Conservation (phyloP, 2,888 invertebrate genomes). For the Lasioglossum calceatum region DNA sequence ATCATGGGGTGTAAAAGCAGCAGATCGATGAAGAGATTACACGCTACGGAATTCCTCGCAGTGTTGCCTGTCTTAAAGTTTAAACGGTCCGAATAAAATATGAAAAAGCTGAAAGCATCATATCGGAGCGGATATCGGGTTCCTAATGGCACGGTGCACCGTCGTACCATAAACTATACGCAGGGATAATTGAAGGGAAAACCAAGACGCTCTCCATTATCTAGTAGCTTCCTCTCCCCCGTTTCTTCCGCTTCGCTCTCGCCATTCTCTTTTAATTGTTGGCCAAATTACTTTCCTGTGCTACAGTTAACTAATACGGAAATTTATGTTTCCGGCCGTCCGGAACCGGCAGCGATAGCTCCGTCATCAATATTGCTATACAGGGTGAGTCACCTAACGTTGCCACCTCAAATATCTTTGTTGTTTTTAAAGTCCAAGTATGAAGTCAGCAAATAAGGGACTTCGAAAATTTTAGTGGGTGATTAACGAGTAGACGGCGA, state of each 20-base stretch:
- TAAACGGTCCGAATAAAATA: conserved; percentile 43
- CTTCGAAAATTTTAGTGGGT: too few relatives aligned
- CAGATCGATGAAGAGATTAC: conserved; percentile 19
- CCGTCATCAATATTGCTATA: not conserved
- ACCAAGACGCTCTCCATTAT: conserved; percentile 69
- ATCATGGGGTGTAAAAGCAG: not conserved
- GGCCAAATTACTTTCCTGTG: conserved; percentile 74
- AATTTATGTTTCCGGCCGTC: conserved; percentile 73
- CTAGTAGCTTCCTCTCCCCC: conserved; percentile 61
- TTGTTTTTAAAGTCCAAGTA: too few relatives aligned
- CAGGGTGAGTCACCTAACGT: too few relatives aligned
- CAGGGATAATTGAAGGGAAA: conserved; percentile 80
- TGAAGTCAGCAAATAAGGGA: too few relatives aligned
- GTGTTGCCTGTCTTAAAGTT: conserved; percentile 20
- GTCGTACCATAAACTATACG: conserved; percentile 77
- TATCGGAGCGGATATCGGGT: conserved; percentile 75
- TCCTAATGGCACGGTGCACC: conserved; percentile 82
- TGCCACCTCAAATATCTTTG: too few relatives aligned
- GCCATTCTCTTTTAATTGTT: conserved; percentile 75
- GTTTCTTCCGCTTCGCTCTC: conserved; percentile 58
- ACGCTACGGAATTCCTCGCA: conserved; percentile 1
- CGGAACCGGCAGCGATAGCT: conserved; percentile 5
- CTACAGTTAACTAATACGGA: conserved; percentile 69
- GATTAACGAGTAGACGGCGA: too few relatives aligned
- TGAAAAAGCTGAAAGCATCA: conserved; percentile 38